These are phyloP conservation scores for Chelonus insularis DNA, from an alignment of 1,140 invertebrate genomes.

Conservation along the genomic window DNA sequence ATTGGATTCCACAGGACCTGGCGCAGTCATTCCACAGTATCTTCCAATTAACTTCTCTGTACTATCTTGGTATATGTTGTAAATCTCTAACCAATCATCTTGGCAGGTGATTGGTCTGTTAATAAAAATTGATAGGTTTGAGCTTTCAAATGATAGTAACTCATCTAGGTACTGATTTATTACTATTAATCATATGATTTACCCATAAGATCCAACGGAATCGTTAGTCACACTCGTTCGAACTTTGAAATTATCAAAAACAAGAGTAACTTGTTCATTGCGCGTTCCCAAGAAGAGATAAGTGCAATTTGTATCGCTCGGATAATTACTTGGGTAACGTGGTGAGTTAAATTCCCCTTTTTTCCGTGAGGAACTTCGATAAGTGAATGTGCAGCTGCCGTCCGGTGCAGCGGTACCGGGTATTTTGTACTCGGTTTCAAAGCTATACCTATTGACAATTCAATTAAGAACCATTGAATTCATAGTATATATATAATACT, in stretches of 20 bases:
- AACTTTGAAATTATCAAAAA: constrained; percentile 92
- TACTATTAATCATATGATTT: too few species aligned
- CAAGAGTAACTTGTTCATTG: constrained; percentile 88
- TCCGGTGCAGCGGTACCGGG: constrained; percentile 91
- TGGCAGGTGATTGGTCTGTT: constrained; percentile 72
- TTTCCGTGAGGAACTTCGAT: constrained; percentile 82
- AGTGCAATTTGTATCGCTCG: constrained; percentile 88
- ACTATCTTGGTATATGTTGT: constrained; percentile 80
- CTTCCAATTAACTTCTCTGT: constrained; percentile 81
- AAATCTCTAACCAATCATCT: constrained; percentile 93
- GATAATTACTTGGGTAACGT: constrained; percentile 93
- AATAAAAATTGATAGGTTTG: too few species aligned
- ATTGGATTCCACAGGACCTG: constrained; percentile 88
- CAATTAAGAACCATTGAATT: constrained; percentile 23
- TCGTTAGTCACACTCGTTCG: constrained; percentile 67
- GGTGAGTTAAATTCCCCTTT: constrained; percentile 93
- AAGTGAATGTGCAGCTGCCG: constrained; percentile 88
- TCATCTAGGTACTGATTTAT: too few species aligned
- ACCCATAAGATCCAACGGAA: constrained; percentile 65
- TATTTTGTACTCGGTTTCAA: constrained; percentile 89
- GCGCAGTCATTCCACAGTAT: constrained; percentile 81
- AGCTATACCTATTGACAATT: constrained; percentile 66
- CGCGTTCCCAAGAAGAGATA: constrained; percentile 84
- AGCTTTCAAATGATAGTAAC: too few species aligned
- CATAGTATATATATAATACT: not conserved